A percentile compares a stretch with the other conserved stretches of the same genome.
phyloP scores from a whole-genome alignment of 2,888 invertebrate species.

The Brenthis daphne region DNA sequence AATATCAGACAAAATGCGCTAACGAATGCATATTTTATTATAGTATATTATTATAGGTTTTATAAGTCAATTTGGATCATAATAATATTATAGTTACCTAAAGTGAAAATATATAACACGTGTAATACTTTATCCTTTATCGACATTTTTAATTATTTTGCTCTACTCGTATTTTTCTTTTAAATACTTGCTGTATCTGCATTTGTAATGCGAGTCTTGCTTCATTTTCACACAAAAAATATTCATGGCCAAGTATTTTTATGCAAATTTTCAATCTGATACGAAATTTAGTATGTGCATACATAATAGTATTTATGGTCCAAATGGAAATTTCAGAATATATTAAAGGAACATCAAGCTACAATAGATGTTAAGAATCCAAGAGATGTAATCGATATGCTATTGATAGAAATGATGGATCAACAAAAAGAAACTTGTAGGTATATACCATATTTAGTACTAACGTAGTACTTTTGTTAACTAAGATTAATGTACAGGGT shows the following conservation, averaged over 20 bases:
- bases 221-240: neutral
- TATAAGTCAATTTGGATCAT: no score
- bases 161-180: no score
- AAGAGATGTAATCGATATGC: constrained; percentile 85
- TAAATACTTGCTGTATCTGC: neutral
- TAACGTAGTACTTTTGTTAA: neutral
- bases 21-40: no score
- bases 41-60: no score
- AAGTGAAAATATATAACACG: no score
- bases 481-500: no score
- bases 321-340: constrained; percentile 59
- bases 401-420: constrained; percentile 80
- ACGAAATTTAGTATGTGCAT: neutral
- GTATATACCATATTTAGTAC: constrained; percentile 43
- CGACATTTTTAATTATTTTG: neutral
- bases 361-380: constrained; percentile 70
- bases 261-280: constrained; percentile 1
- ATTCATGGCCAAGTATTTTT: neutral
- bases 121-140: neutral
- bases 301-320: neutral
- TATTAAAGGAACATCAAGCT: constrained; percentile 75
- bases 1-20: no score
- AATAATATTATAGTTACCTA: no score
- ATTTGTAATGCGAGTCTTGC: neutral
- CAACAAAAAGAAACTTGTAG: constrained; percentile 61